Conservation (phyloP, 2,113 vertebrate genomes). For the Tragelaphus buxtoni region DNA sequence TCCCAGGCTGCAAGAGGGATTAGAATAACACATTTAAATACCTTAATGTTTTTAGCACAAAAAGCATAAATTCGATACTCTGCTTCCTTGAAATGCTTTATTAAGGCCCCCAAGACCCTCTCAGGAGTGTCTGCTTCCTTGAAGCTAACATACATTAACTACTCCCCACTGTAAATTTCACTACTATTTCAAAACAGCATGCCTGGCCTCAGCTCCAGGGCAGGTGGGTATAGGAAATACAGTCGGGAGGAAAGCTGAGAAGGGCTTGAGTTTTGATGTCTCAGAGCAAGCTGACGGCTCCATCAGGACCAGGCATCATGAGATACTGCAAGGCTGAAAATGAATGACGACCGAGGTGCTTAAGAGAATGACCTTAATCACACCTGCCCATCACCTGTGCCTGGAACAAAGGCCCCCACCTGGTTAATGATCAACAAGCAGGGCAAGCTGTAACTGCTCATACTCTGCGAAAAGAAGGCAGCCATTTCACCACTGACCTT, state of each 20-base stretch:
- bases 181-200: conserved; percentile 58
- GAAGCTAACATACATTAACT: conserved; percentile 63
- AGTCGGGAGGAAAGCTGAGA: conserved; percentile 44
- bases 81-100: conserved; percentile 77
- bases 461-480: neutral
- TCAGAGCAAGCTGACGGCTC: neutral
- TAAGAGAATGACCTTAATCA: conserved; percentile 46
- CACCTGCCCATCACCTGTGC: neutral
- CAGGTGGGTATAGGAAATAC: conserved; percentile 54
- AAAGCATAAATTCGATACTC: conserved; percentile 79
- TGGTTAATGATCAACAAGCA: neutral
- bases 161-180: conserved; percentile 57
- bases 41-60: conserved; percentile 80
- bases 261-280: conserved; percentile 38
- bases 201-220: conserved; percentile 68
- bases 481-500: neutral
- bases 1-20: conserved; percentile 72
- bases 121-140: conserved; percentile 66
- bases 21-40: conserved; percentile 76
- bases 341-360: neutral
- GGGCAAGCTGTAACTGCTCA: neutral
- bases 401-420: neutral
- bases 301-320: conserved; percentile 37
- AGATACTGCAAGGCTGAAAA: conserved; percentile 6
- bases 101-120: conserved; percentile 69